Evolutionary conservation across 2,888 invertebrate genomes (phyloP), one percentile per base, ranked within the genome.

Genomic region (Sisyra terminalis): DNA sequence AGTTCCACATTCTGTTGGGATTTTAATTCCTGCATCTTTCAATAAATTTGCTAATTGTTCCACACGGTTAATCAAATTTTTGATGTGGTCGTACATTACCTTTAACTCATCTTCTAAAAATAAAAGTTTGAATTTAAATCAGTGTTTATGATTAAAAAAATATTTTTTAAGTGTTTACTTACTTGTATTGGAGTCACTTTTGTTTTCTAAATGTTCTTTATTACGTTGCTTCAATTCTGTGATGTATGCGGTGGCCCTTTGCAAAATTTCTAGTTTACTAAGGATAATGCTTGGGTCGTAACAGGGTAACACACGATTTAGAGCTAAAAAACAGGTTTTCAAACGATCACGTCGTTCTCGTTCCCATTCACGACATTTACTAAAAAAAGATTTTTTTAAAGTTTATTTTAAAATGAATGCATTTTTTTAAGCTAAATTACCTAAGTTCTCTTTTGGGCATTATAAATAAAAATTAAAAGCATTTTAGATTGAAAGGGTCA

Each of bases 321-420:
- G 54, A 5, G 60, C 60, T 46, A 59, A 58, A 57, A 71, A 71
- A 35, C 63, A 64, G 10, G 61, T 57, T 52, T 77, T 78, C 54
- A 79, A 69, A 56, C 78, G 73, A 51, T 72, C 70, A 52, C 79
- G 65, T 53, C 79, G 66, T 53, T 74, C 71, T 53, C 75, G 69
- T 62, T 79, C 79, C 79, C 78, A 80, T 64, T 74, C 71, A 53
- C 74, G 69, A 49, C 72, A 71, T 53, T 73, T 71, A 55, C 75
- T 75, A 53, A 42, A 63, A 60, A 44, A 18, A 42, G 40, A n/a
- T 3, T 34, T 13, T 34, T 34, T 34, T 34, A n/a, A n/a, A n/a
- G 7, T 13, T 24, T 17, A 38, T 17, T 10, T 24, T 24, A 18
- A 4, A 16, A 15, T 37, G 6, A 14, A 9, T 15, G 9, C 10